These are phyloP conservation scores for Suricata suricatta DNA, from an alignment of 2,113 vertebrate genomes.

Conservation along the genomic window DNA sequence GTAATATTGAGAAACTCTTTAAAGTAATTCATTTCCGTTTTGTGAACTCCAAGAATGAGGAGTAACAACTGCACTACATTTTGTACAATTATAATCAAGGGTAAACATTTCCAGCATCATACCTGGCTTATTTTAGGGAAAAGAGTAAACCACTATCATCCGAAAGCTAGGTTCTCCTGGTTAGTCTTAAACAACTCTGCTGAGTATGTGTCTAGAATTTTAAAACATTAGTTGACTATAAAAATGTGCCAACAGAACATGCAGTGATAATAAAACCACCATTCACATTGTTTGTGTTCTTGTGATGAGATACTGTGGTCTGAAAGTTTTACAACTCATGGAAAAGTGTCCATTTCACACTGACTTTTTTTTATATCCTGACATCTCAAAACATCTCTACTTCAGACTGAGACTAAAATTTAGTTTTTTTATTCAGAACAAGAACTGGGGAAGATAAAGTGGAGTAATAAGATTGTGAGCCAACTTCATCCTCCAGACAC, in stretches of 20 bases:
- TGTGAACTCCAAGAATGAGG: not conserved
- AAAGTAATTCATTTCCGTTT: not conserved
- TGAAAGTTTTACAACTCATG: not conserved
- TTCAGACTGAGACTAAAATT: conserved; percentile 9
- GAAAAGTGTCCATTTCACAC: not conserved
- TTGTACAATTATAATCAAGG: not conserved
- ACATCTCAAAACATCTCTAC: not conserved
- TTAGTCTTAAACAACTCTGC: not conserved
- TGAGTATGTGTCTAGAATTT: conserved; percentile 29
- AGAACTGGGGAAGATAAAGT: not conserved
- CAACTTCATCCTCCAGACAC: not conserved
- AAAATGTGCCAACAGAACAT: not conserved
- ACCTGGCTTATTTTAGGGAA: not conserved
- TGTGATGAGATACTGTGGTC: conserved; percentile 1
- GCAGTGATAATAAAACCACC: not conserved
- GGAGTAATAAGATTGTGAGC: not conserved
- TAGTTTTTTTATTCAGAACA: not conserved
- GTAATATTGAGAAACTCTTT: not conserved
- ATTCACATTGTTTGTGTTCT: not conserved
- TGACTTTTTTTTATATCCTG: not conserved
- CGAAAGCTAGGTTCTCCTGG: not conserved
- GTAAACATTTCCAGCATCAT: not conserved
- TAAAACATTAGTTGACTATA: conserved; percentile 14
- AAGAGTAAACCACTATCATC: not conserved
- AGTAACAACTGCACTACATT: not conserved